phyloP scores from a whole-genome alignment of 2,113 vertebrate species.

The Pimephales promelas region DNA sequence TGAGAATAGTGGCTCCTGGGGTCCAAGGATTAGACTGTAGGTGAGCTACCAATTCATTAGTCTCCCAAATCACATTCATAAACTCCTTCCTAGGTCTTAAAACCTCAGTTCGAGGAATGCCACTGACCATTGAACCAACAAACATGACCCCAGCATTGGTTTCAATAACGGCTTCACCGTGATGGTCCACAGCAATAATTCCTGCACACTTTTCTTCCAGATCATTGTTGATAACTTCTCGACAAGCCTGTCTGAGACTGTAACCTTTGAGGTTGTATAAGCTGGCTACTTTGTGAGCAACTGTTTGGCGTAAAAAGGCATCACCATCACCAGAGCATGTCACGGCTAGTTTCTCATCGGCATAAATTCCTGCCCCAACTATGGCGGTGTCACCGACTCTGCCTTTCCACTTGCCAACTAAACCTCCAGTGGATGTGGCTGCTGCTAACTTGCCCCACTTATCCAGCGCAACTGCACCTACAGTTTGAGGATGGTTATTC shows the following conservation, averaged over 20 bases:
- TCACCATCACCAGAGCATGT: conserved; percentile 80
- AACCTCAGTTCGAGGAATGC: conserved; percentile 69
- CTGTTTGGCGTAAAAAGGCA: conserved; percentile 75
- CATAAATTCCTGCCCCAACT: conserved; percentile 78
- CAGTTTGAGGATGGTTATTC: conserved; percentile 78
- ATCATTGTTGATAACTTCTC: conserved; percentile 72
- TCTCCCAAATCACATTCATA: conserved; percentile 76
- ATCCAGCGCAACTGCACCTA: conserved; percentile 79
- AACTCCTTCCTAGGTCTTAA: conserved; percentile 65
- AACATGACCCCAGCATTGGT: conserved; percentile 77
- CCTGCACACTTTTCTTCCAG: conserved; percentile 72
- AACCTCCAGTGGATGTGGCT: conserved; percentile 77
- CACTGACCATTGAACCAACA: conserved; percentile 69
- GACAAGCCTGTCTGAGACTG: conserved; percentile 70
- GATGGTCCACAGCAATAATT: conserved; percentile 72
- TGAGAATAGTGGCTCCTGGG: conserved; percentile 73
- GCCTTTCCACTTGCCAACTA: conserved; percentile 77
- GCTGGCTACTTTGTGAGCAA: conserved; percentile 77
- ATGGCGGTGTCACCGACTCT: conserved; percentile 79
- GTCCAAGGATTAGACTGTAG: conserved; percentile 75
- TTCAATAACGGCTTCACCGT: conserved; percentile 73
- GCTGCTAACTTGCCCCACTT: conserved; percentile 68
- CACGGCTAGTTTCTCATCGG: conserved; percentile 74
- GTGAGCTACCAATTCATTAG: conserved; percentile 73
- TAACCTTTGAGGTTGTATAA: conserved; percentile 76